These are phyloP conservation scores for Butastur rufipennis DNA, from an alignment of 2,113 vertebrate species.

Conservation along the genomic window DNA sequence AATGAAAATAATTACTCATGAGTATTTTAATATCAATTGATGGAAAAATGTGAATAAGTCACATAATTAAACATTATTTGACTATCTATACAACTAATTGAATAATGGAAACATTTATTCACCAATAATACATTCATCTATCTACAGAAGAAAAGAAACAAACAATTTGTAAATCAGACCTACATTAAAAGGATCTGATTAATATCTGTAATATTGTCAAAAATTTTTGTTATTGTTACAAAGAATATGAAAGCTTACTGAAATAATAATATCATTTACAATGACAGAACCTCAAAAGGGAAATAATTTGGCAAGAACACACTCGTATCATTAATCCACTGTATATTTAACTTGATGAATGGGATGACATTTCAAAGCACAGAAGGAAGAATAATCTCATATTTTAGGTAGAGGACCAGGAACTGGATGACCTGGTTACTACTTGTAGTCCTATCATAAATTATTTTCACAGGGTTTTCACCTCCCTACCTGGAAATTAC, in stretches of 20 bases:
- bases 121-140: constrained; percentile 18
- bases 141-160: constrained; percentile 32
- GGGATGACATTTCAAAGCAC: constrained; percentile 8
- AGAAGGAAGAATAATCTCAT: constrained; percentile 8
- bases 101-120: constrained; percentile 47
- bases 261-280: constrained; percentile 38
- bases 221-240: constrained; percentile 30
- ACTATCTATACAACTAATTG: constrained; percentile 45
- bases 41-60: constrained; percentile 13
- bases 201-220: constrained; percentile 28
- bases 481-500: background rate
- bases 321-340: constrained; percentile 10
- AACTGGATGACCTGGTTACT: constrained; percentile 5
- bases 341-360: constrained; percentile 45
- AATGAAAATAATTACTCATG: constrained; percentile 31
- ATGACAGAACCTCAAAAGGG: constrained; percentile 38
- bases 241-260: constrained; percentile 36
- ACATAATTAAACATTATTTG: constrained; percentile 49
- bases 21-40: constrained; percentile 10
- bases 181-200: constrained; percentile 26
- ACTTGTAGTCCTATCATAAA: background rate
- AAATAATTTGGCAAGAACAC: constrained; percentile 12
- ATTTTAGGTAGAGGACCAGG: background rate
- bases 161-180: constrained; percentile 36
- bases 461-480: constrained; percentile 16